Evolutionary conservation across 2,888 invertebrate species (phyloP).

Genomic region (Drosophila recens): DNA sequence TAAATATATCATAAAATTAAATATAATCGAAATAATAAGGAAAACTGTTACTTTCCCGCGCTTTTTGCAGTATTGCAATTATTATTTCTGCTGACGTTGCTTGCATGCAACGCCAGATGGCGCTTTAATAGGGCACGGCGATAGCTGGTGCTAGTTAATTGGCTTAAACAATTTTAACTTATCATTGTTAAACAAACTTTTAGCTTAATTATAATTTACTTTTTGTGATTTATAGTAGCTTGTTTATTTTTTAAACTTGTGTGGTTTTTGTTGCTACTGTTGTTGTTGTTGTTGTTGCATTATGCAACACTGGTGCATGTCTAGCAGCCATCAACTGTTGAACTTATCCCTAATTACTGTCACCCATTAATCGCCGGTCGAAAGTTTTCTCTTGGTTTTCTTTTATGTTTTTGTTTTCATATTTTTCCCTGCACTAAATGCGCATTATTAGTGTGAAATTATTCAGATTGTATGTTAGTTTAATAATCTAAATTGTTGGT

Average conservation of each 20-base stretch:
- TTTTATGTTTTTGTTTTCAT: background rate
- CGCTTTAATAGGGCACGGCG: background rate
- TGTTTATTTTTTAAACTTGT: background rate
- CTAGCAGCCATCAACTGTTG: conserved; percentile 7
- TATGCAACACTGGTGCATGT: conserved; percentile 11
- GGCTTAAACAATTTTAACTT: background rate
- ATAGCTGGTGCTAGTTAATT: conserved; percentile 1
- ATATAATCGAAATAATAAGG: background rate
- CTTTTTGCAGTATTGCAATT: background rate
- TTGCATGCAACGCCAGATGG: background rate
- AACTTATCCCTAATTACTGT: conserved; percentile 15
- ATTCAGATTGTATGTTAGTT: background rate
- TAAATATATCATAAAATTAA: background rate
- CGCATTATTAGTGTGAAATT: conserved; percentile 24
- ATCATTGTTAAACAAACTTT: conserved; percentile 1
- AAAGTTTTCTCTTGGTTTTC: background rate
- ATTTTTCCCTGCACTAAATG: conserved; percentile 17
- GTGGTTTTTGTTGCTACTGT: too few relatives aligned
- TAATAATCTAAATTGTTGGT: conserved; percentile 12
- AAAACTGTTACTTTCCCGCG: background rate
- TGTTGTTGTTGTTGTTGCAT: background rate
- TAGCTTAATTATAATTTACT: background rate
- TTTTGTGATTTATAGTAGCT: background rate
- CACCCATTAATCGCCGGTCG: background rate
- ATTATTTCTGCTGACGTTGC: background rate